Percentiles rank a stretch among this genome's conserved stretches.
These are phyloP conservation scores for Mesoligia furuncula DNA, from an alignment of 2,888 invertebrate genomes.

Conservation along the genomic window DNA sequence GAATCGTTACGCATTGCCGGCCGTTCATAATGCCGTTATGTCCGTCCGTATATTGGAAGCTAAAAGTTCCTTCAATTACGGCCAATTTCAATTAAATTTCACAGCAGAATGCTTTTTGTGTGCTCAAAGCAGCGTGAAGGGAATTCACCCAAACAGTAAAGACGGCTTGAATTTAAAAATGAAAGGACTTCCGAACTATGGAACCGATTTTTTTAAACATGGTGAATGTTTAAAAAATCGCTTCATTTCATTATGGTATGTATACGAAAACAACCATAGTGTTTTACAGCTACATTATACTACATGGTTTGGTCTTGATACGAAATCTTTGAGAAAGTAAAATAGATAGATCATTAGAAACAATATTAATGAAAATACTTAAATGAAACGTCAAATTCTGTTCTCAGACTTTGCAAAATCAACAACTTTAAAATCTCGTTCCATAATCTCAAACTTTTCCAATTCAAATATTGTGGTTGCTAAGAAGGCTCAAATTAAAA, in stretches of 20 bases:
- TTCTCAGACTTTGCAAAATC: not conserved
- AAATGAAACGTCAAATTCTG: not conserved
- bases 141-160: constrained; percentile 32
- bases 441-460: constrained; percentile 16
- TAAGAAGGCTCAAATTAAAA: constrained; percentile 1
- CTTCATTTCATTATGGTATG: not conserved
- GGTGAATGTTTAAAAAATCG: not conserved
- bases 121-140: constrained; percentile 45
- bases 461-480: constrained; percentile 20
- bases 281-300: not conserved
- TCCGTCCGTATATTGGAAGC: constrained; percentile 37
- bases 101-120: constrained; percentile 55
- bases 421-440: not conserved
- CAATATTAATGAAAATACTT: not conserved
- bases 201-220: not conserved
- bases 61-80: constrained; percentile 46
- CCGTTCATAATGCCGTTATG: constrained; percentile 17
- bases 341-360: not conserved
- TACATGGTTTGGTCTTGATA: not conserved
- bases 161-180: constrained; percentile 25
- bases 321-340: not conserved
- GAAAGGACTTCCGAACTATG: not conserved
- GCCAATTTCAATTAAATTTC: constrained; percentile 51
- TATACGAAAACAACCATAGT: not conserved
- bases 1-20: constrained; percentile 22